Percentiles rank a stretch among this genome's conserved stretches.
Conservation (phyloP, 1,140 invertebrate species). For the Yoshiicerus persimilis region DNA sequence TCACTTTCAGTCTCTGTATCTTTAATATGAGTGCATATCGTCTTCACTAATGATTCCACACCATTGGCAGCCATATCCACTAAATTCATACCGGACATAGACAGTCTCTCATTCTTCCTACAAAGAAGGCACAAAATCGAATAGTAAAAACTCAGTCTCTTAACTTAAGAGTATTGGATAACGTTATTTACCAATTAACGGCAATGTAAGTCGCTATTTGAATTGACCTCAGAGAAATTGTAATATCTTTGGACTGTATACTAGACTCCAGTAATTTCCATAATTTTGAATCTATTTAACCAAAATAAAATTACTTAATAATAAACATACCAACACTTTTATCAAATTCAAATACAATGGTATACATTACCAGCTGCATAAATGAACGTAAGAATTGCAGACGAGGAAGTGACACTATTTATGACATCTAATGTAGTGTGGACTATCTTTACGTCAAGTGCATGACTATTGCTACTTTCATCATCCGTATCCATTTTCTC, state of each 20-base stretch:
- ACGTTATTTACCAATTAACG: slow-evolving; percentile 70
- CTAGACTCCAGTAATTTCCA: slow-evolving; percentile 60
- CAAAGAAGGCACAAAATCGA: background rate
- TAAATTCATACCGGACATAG: slow-evolving; percentile 23
- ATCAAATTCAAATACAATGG: background rate
- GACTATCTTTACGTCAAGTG: slow-evolving; percentile 30
- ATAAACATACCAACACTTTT: too few species aligned
- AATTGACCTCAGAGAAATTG: slow-evolving; percentile 68
- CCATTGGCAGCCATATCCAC: slow-evolving; percentile 36
- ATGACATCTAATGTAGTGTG: slow-evolving; percentile 42
- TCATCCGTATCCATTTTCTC: slow-evolving; percentile 46
- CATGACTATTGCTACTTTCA: background rate
- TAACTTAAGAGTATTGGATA: slow-evolving; percentile 12
- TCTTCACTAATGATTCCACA: slow-evolving; percentile 35
- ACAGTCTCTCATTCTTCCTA: slow-evolving; percentile 33
- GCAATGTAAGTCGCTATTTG: slow-evolving; percentile 64
- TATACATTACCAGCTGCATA: slow-evolving; percentile 30
- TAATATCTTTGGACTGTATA: slow-evolving; percentile 64
- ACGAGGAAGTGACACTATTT: slow-evolving; percentile 38
- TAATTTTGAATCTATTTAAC: slow-evolving; percentile 56
- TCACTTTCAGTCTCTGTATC: background rate
- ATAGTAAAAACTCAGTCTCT: background rate
- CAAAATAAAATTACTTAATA: background rate
- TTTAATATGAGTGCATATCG: background rate
- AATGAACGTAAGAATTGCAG: slow-evolving; percentile 39